A percentile compares a stretch with the other conserved stretches of the same genome.
phyloP scores from a whole-genome alignment of 2,888 invertebrate genomes.

The Beris morrisii region DNA sequence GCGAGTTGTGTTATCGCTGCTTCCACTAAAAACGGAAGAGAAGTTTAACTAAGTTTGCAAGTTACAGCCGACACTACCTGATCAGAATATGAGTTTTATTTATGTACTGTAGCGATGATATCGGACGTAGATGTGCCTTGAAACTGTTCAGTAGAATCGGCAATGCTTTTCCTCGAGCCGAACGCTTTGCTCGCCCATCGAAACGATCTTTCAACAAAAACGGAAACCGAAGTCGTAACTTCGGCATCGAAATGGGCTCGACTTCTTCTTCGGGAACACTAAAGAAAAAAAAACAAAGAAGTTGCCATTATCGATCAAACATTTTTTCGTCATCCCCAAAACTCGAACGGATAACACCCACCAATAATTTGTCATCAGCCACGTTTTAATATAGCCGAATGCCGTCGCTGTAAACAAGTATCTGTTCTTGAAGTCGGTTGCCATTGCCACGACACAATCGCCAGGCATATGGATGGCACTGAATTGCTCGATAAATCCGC shows the following conservation, averaged over 20 bases:
- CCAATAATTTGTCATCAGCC: conserved; percentile 73
- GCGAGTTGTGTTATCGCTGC: conserved; percentile 71
- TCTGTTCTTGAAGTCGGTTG: conserved; percentile 70
- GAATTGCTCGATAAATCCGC: conserved; percentile 72
- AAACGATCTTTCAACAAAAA: conserved; percentile 71
- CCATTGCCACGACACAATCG: conserved; percentile 63
- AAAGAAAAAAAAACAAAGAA: conserved; percentile 13
- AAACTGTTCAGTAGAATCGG: conserved; percentile 71
- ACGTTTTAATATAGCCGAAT: conserved; percentile 77
- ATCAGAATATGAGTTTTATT: conserved; percentile 67
- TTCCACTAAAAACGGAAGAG: conserved; percentile 57
- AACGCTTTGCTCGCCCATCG: conserved; percentile 69
- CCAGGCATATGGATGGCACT: conserved; percentile 68
- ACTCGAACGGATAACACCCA: conserved; percentile 39
- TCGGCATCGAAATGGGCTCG: conserved; percentile 64
- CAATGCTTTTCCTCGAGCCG: conserved; percentile 62
- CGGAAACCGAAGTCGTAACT: conserved; percentile 68
- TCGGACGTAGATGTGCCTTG: conserved; percentile 69
- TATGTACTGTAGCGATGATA: conserved; percentile 69
- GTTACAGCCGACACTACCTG: conserved; percentile 58
- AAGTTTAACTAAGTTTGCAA: conserved; percentile 17
- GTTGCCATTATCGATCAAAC: background rate
- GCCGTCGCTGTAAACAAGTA: conserved; percentile 73
- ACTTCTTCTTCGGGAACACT: conserved; percentile 51
- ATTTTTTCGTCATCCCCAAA: background rate